Evolutionary conservation across 2,113 vertebrate genomes (phyloP).

Genomic region (Sylvietta virens): DNA sequence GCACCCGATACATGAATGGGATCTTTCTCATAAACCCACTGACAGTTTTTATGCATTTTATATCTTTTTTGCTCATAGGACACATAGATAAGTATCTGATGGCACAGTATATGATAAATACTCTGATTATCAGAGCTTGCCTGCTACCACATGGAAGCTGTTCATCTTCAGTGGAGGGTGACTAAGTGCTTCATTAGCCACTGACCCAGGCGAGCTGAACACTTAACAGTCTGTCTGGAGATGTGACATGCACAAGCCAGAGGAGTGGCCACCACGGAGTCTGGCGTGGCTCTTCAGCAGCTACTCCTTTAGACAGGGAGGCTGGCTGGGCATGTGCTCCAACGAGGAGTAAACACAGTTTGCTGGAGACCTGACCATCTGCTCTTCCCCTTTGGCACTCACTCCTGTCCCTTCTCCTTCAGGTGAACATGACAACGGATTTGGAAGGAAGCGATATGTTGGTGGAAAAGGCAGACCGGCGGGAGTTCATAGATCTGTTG

Average conservation of each 20-base stretch:
- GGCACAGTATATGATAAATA: background rate
- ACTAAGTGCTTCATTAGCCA: constrained; percentile 59
- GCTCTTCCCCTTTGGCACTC: background rate
- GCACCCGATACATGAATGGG: background rate
- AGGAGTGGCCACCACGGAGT: background rate
- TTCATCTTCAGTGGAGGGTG: constrained; percentile 53
- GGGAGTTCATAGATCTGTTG: constrained; percentile 97
- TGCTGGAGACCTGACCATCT: background rate
- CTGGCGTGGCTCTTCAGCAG: background rate
- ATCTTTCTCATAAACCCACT: background rate
- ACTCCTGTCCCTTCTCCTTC: constrained; percentile 1
- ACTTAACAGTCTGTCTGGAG: constrained; percentile 24
- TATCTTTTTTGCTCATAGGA: background rate
- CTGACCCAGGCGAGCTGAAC: background rate
- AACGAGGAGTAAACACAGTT: background rate
- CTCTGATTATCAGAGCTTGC: constrained; percentile 21
- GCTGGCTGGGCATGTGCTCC: background rate
- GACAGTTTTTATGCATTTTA: background rate
- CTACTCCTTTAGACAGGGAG: background rate
- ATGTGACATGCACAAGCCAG: background rate
- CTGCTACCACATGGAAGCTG: constrained; percentile 40
- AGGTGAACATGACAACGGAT: constrained; percentile 98
- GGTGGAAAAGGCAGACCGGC: constrained; percentile 94
- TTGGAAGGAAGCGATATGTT: constrained; percentile 96
- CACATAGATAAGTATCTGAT: background rate